Percentiles rank a stretch among this genome's conserved stretches.
phyloP scores from a whole-genome alignment of 2,797 vertebrate genomes.

The Acanthurus lineatus region DNA sequence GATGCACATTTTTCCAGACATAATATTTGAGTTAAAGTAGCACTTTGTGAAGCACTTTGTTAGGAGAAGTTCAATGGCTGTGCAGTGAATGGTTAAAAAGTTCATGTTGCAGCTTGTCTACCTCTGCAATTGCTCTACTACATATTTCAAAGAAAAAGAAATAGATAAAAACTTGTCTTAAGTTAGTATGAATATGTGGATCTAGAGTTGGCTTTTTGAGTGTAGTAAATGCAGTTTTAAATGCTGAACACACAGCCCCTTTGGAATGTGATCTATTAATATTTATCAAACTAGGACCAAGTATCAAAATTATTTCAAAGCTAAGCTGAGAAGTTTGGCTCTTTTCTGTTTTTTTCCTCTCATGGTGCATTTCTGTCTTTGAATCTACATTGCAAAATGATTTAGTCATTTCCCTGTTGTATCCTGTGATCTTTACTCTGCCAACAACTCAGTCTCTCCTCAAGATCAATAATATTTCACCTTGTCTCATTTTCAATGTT shows the following conservation, averaged over 20 bases:
- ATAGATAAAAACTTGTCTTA: not conserved
- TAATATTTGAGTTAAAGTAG: too few species aligned
- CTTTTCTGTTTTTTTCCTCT: not conserved
- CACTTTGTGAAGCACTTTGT: not conserved
- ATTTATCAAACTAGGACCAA: not conserved
- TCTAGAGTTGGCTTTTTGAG: slow-evolving; percentile 5
- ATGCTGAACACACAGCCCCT: not conserved
- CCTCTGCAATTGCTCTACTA: not conserved
- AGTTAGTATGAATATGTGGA: not conserved
- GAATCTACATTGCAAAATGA: too few species aligned
- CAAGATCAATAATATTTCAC: slow-evolving; percentile 9
- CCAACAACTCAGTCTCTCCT: not conserved
- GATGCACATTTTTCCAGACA: too few species aligned
- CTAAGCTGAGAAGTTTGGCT: not conserved
- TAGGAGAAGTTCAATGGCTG: not conserved
- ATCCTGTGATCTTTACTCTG: not conserved
- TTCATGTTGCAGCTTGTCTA: not conserved
- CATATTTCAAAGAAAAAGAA: not conserved
- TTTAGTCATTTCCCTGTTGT: not conserved
- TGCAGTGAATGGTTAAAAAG: not conserved
- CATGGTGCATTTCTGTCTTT: not conserved
- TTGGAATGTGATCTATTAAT: not conserved
- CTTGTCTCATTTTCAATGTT: not conserved
- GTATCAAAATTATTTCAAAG: not conserved
- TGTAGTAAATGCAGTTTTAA: slow-evolving; percentile 1